Evolutionary conservation across 1,140 invertebrate genomes (phyloP), one percentile per base, ranked within the genome.

Genomic region (Sitodiplosis mosellana): DNA sequence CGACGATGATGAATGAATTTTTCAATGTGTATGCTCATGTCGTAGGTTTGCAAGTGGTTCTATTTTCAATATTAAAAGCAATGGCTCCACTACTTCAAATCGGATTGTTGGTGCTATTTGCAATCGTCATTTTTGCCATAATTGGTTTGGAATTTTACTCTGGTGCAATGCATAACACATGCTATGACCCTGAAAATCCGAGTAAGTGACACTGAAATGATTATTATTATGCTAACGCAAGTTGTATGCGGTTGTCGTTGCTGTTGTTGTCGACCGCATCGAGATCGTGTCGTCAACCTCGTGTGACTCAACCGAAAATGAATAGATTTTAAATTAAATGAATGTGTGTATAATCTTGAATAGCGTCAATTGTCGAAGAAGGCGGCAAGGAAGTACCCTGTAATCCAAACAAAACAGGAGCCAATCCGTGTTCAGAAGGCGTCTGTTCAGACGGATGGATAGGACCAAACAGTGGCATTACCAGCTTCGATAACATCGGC

Each of bases 101-200:
- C 68, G 94, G 92, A 65, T 76, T 99, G 66, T 77, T 99, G 72
- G 96, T 99, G 67, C 80, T 99, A 65, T 99, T 99, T 73, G 95
- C 94, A 67, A 99, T 99, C 73, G 88, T 99, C 70, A 99, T 99
- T 74, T 99, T 99, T 74, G 96, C 96, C 73, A 99, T 99, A 68
- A 98, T 99, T 67, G 96, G 96, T 63, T 81, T 99, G 69, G 96
- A 99, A 77, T 98, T 99, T 77, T 99, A 99, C 77, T 93, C 87
- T 62, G 96, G 96, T 69, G 88, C 85, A 61, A 80, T 99, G 69
- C 96, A 99, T 77, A 87, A 88, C 72, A 97, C 95, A 63, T 99
- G 96, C 75, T 98, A 93, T 77, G 92, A 82, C 71, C 34, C 8
- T 8, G 34, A 36, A 36, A 36, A 36, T n/a, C n/a, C n/a, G n/a